phyloP scores from a whole-genome alignment of 1,140 invertebrate species.

The Tetramorium simillimum region DNA sequence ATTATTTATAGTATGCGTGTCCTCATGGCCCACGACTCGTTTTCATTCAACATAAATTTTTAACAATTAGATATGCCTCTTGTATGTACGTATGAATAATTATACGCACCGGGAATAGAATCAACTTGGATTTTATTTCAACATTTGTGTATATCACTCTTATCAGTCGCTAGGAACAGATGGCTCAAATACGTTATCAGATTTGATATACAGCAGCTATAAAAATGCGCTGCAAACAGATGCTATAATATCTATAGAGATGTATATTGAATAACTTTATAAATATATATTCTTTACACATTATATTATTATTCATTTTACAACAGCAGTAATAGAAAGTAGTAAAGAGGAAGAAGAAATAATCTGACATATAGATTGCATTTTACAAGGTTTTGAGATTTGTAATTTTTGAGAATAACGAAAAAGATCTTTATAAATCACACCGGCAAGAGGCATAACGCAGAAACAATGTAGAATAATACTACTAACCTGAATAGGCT shows the following conservation, averaged over 20 bases:
- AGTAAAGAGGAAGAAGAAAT: background rate
- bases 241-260: slow-evolving; percentile 13
- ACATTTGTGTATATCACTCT: slow-evolving; percentile 31
- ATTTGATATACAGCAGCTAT: slow-evolving; percentile 30
- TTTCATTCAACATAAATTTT: slow-evolving; percentile 41
- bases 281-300: background rate
- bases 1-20: slow-evolving; percentile 75
- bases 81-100: background rate
- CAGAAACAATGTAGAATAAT: background rate
- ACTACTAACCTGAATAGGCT: slow-evolving; percentile 83
- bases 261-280: slow-evolving; percentile 4
- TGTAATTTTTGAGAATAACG: background rate
- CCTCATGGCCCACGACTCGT: slow-evolving; percentile 53
- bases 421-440: background rate
- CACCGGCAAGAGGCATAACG: background rate
- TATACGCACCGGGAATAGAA: background rate
- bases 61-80: slow-evolving; percentile 1
- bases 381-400: background rate
- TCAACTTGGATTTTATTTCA: slow-evolving; percentile 25
- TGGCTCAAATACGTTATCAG: slow-evolving; percentile 66
- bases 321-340: background rate
- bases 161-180: slow-evolving; percentile 66
- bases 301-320: background rate
- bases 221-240: slow-evolving; percentile 28
- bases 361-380: background rate